Conservation (phyloP, 2,113 vertebrate genomes). For the Numida meleagris region DNA sequence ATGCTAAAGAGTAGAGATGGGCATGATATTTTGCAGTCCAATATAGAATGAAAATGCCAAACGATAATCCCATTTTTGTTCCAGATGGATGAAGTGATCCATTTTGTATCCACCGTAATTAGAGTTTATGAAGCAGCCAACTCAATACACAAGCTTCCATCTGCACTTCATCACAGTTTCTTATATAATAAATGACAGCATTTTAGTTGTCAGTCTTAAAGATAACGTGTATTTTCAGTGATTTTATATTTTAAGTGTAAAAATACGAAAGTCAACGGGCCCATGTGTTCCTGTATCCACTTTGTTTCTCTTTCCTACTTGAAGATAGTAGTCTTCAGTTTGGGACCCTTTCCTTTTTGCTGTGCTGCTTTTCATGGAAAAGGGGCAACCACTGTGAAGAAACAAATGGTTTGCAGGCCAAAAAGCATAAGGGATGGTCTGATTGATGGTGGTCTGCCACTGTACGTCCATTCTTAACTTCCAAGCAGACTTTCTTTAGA, state of each 20-base stretch:
- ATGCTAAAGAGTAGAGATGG: background rate
- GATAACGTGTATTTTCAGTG: slow-evolving; percentile 3
- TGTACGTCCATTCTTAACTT: background rate
- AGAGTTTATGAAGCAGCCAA: background rate
- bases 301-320: background rate
- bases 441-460: background rate
- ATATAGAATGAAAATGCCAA: background rate
- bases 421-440: background rate
- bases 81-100: slow-evolving; percentile 46
- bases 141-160: background rate
- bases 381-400: background rate
- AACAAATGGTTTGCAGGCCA: background rate
- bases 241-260: slow-evolving; percentile 1
- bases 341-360: background rate
- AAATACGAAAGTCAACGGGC: background rate
- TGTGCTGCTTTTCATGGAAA: background rate
- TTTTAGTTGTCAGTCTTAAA: background rate
- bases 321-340: background rate
- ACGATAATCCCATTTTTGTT: slow-evolving; percentile 32
- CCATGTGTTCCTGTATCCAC: background rate
- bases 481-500: background rate
- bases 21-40: slow-evolving; percentile 20
- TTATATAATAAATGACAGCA: background rate
- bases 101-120: slow-evolving; percentile 9
- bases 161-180: slow-evolving; percentile 20